Percentiles rank a stretch among this genome's conserved stretches.
These are phyloP conservation scores for Tetramorium alpestre DNA, from an alignment of 1,140 invertebrate genomes.

Conservation along the genomic window DNA sequence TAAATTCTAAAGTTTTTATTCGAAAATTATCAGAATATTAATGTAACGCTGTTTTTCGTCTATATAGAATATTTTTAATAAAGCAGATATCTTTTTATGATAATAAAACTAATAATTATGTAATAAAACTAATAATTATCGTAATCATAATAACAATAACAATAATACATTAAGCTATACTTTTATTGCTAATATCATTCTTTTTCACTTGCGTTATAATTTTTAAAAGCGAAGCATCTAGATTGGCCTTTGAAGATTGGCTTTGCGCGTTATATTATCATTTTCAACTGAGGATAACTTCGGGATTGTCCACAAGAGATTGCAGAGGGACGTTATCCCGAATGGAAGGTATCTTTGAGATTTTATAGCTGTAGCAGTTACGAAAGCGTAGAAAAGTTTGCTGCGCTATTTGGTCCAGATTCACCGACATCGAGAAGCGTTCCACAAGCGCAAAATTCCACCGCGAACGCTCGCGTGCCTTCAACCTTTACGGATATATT, in stretches of 20 bases:
- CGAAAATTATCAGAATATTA: neutral
- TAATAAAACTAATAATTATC: neutral
- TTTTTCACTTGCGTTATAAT: neutral
- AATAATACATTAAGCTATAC: neutral
- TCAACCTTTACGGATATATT: constrained; percentile 44
- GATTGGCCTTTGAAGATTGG: neutral
- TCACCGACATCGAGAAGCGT: constrained; percentile 27
- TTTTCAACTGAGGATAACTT: constrained; percentile 8
- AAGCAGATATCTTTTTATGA: neutral
- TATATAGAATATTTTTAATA: neutral
- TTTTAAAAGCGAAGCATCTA: neutral
- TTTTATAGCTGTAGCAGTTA: constrained; percentile 29
- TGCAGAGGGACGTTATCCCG: constrained; percentile 7
- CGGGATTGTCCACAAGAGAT: constrained; percentile 30
- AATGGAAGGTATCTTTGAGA: constrained; percentile 34
- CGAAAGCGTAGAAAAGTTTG: constrained; percentile 41
- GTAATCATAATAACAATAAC: neutral
- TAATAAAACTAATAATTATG: neutral
- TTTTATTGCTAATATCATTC: neutral
- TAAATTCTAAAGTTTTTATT: neutral
- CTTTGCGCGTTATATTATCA: neutral
- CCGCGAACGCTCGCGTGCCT: constrained; percentile 7
- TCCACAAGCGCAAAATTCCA: constrained; percentile 31
- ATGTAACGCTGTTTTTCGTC: neutral
- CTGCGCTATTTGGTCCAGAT: constrained; percentile 30